Conservation (phyloP, 2,113 vertebrate species). For the Tichodroma muraria region DNA sequence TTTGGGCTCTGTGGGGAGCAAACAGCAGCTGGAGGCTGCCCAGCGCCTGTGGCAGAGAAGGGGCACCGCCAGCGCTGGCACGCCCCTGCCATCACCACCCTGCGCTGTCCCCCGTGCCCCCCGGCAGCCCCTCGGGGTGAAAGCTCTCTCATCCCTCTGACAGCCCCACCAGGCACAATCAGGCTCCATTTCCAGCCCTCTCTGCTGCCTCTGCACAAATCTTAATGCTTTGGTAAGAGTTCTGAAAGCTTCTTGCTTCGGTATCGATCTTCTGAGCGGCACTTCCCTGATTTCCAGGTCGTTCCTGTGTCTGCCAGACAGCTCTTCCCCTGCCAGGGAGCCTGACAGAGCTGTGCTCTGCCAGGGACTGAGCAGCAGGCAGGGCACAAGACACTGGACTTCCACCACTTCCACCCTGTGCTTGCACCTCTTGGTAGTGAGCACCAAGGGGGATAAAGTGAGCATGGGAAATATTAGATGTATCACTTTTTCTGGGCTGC, state of each 20-base stretch:
- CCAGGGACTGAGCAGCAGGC: not conserved
- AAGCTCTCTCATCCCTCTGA: accelerated
- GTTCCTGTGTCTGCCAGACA: not conserved
- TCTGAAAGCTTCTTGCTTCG: not conserved
- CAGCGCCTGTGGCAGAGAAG: not conserved
- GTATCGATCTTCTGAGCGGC: not conserved
- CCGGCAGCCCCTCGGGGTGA: not conserved
- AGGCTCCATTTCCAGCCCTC: not conserved
- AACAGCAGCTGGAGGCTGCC: not conserved
- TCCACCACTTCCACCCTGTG: not conserved
- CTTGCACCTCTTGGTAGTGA: not conserved
- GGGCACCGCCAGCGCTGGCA: not conserved
- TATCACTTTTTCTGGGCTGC: accelerated
- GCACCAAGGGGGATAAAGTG: not conserved
- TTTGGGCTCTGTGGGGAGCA: not conserved
- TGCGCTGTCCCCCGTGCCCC: too few relatives aligned
- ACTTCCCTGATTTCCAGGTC: not conserved
- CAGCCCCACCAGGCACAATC: not conserved
- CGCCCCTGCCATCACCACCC: too few relatives aligned
- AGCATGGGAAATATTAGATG: not conserved
- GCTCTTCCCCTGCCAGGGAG: not conserved
- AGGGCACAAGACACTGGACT: not conserved
- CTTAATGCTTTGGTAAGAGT: not conserved
- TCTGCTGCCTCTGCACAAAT: not conserved
- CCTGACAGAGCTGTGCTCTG: not conserved